A percentile compares a stretch with the other conserved stretches of the same genome.
Evolutionary conservation across 2,797 vertebrate species (phyloP).

Genomic region (Diglossa cyanea): DNA sequence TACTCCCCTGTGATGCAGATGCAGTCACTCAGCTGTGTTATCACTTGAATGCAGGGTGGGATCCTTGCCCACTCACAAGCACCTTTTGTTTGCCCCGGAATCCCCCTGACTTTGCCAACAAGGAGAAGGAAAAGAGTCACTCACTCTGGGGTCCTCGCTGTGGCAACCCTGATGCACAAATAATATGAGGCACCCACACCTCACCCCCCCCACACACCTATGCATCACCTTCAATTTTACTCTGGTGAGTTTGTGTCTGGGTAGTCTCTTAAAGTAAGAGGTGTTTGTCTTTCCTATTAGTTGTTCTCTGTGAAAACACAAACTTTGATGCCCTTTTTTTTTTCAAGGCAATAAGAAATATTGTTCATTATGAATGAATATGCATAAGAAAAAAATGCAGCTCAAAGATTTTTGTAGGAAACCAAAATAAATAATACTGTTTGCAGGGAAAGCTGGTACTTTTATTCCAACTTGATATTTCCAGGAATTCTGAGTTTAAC

Average conservation of each 20-base stretch:
- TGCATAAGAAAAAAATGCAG: neutral
- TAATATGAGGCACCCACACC: neutral
- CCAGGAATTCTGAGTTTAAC: neutral
- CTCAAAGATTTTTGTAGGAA: neutral
- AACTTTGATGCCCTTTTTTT: neutral
- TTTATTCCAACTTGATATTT: neutral
- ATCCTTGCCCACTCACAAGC: neutral
- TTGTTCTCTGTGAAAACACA: neutral
- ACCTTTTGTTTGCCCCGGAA: neutral
- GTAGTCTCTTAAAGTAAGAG: neutral
- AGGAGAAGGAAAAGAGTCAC: neutral
- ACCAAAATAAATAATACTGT: neutral
- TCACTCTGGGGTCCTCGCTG: rapidly evolving
- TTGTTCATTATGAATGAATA: neutral
- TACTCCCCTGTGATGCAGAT: neutral
- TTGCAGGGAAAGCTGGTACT: neutral
- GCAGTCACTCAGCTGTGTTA: neutral
- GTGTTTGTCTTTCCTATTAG: neutral
- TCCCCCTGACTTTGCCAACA: neutral
- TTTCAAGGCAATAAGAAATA: neutral
- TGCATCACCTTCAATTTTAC: neutral
- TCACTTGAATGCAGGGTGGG: neutral
- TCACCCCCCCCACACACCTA: neutral
- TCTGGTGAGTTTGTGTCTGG: neutral
- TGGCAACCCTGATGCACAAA: neutral